Evolutionary conservation across 2,113 vertebrate species (phyloP), one percentile per base, ranked within the genome.

Genomic region (Xenopus borealis): DNA sequence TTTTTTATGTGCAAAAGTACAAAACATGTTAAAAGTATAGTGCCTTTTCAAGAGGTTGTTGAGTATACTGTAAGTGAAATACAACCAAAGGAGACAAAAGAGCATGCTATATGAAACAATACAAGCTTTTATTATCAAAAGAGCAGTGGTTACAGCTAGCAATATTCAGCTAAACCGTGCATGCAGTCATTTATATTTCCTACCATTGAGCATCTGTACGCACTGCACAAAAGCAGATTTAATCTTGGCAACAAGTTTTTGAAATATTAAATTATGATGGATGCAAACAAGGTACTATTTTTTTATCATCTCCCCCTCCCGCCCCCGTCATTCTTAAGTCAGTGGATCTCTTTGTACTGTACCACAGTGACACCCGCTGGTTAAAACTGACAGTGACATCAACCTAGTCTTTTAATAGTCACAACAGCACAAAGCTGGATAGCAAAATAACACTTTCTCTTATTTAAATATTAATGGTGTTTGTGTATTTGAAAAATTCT

Each of bases 281-380:
- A 44, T 52, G 30, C 23, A 27, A 11, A 63, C 23, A 62, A 53
- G 18, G 57, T 19, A 52, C 13, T 55, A 69, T 40, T 50, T 62
- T n/a, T 75, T 40, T 53, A 40, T 40, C 23, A 69, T 58, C 33
- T 62, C 20, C 20, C 33, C 30, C 13, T 7, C 33, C 33, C 33
- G 8, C 33, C 33, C 33, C 33, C 33, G 8, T 40, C 33, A 40
- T 45, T 30, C 55, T 11, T 72, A 57, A 77, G 27, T 80, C 74
- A 45, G 71, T 46, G 13, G 1, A 44, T 79, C 72, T 8, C 20
- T 23, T 30, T 78, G 78, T 61, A 79, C 79, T 8, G 80, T 66
- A 18, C 3, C n/a, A 72, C 16, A 59, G 23, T 10, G 79, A 78
- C 78, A 72, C 58, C 72, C 55, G 67, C 17, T 63, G 12, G 0